A percentile compares a stretch with the other conserved stretches of the same genome.
These are phyloP conservation scores for Tachypleus tridentatus DNA, from an alignment of 1,140 invertebrate genomes.

Conservation along the genomic window DNA sequence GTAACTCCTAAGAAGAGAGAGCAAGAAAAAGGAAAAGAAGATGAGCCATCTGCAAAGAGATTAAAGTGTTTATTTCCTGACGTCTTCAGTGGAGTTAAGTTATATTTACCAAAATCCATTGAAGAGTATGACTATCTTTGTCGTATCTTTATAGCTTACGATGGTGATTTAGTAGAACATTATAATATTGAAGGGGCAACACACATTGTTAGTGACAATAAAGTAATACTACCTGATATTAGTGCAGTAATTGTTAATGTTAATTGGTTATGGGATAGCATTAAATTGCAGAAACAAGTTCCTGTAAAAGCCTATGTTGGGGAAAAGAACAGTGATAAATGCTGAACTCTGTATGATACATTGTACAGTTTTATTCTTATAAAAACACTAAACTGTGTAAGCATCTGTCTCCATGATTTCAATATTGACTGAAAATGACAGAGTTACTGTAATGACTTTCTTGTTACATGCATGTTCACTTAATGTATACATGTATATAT, in stretches of 20 bases:
- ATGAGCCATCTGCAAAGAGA: too few species aligned
- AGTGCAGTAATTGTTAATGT: constrained; percentile 1
- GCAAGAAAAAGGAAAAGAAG: too few species aligned
- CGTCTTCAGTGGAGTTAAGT: constrained; percentile 13
- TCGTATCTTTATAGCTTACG: constrained; percentile 18
- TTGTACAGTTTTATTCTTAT: too few species aligned
- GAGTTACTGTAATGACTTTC: too few species aligned
- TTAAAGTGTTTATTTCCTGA: not conserved
- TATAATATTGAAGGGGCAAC: not conserved
- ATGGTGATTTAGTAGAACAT: too few species aligned
- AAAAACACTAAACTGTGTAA: too few species aligned
- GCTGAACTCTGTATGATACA: too few species aligned
- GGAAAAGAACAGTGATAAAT: not conserved
- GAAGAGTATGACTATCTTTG: constrained; percentile 9
- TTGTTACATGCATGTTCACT: too few species aligned
- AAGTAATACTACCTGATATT: not conserved
- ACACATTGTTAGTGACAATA: constrained; percentile 8
- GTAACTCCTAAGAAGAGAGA: too few species aligned
- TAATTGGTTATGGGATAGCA: constrained; percentile 17
- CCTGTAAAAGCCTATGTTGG: constrained; percentile 2
- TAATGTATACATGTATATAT: too few species aligned
- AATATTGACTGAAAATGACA: too few species aligned
- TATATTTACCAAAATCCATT: constrained; percentile 11
- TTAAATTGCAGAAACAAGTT: constrained; percentile 9
- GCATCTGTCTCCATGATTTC: too few species aligned